Base-by-base conservation (phyloP, 2,888 invertebrate genomes). In the Drosophila nr. perissopoda region DNA sequence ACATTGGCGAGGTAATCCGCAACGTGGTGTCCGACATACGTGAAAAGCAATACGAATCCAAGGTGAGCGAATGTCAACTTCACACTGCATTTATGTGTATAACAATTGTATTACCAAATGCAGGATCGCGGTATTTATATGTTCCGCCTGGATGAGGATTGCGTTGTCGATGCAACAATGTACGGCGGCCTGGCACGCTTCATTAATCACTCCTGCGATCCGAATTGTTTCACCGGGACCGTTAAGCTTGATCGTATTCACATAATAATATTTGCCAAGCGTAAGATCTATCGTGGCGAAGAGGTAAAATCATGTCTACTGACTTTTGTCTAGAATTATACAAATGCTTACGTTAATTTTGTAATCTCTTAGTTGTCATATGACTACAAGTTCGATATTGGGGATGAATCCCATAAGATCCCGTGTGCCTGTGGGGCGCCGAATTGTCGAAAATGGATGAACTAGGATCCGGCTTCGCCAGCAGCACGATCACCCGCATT, bases 371-470 rank as follows among this genome's bases (percentile, higher is more conserved):
- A 97, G 97, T 94, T 98, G 94, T 97, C 97, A 42, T 98, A 98
- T 91, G 98, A 98, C 93, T 98, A 98, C 94, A 98, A 98, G 94
- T 99, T 99, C 94, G 99, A 99, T 94, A 97, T 99, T 91, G 99
- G 99, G 94, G 99, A 99, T 93, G 99, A 99, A 93, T 97, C 98
- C 83, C 97, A 99, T 94, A 99, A 99, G 94, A 99, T 99, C 92
- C 98, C 99, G 84, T 99, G 99, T 93, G 97, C 98, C 94, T 99
- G 99, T 94, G 99, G 99, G 82, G 99, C 99, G 58, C 97, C 98
- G 70, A 99, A 98, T 94, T 99, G 99, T 94, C 96, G 98, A 87
- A 99, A 99, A 94, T 99, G 99, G 99, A 99, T 99, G 99, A 99
- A 99, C 94, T 99, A 95, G 95, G 61, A 31, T 56, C 10, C 36